phyloP scores from a whole-genome alignment of 2,797 vertebrate species.

The Xiphorhynchus erythropygius region DNA sequence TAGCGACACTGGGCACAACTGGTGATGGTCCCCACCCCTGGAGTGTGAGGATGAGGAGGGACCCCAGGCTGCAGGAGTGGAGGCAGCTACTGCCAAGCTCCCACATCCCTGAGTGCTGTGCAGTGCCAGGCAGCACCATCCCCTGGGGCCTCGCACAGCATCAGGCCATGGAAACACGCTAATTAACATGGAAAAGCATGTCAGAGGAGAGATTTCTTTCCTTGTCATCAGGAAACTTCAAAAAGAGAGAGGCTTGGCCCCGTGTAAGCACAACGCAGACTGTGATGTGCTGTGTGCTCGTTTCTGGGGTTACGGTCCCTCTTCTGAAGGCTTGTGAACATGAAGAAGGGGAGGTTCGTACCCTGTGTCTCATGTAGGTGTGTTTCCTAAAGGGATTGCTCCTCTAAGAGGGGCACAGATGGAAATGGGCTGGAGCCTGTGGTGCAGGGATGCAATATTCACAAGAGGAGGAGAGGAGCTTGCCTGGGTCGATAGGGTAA shows the following conservation, averaged over 20 bases:
- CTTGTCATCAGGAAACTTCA: background rate
- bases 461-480: background rate
- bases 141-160: background rate
- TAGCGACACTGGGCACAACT: background rate
- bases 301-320: background rate
- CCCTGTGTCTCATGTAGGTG: accelerated
- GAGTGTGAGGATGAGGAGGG: background rate
- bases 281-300: accelerated
- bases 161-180: background rate
- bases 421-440: background rate
- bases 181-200: background rate
- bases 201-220: background rate
- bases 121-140: background rate
- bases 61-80: background rate
- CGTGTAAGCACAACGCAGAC: accelerated
- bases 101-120: accelerated
- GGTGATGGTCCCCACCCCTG: background rate
- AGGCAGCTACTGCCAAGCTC: background rate
- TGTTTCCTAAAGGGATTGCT: background rate
- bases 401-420: background rate
- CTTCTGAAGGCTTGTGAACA: background rate
- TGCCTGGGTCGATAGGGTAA: conserved; percentile 1
- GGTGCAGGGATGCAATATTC: background rate
- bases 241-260: background rate
- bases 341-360: background rate